phyloP scores from a whole-genome alignment of 2,888 invertebrate species.

The Thyatira batis region DNA sequence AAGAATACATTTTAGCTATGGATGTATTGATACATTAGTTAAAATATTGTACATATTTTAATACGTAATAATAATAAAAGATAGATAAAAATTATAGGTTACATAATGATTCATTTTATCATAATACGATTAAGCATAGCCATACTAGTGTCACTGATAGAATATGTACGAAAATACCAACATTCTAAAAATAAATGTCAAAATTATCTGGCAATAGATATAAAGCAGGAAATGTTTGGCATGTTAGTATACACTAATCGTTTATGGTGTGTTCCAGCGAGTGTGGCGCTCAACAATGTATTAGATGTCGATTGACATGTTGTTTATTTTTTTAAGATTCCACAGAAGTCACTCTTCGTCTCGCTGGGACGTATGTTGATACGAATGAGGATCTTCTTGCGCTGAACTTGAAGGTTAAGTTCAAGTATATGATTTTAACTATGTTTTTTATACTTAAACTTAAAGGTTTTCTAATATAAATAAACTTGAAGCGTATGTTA shows the following conservation, averaged over 20 bases:
- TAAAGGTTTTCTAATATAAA: background rate
- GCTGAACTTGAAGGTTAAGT: background rate
- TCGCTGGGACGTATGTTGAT: background rate
- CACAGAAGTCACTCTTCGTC: conserved; percentile 31
- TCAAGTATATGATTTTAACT: background rate
- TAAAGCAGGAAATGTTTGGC: conserved; percentile 7
- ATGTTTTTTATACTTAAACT: background rate
- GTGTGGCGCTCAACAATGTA: conserved; percentile 18
- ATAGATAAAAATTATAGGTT: no score
- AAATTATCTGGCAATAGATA: background rate
- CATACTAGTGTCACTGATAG: background rate
- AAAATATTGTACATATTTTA: no score
- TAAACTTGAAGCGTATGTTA: background rate
- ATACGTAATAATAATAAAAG: no score
- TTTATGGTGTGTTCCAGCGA: conserved; percentile 9
- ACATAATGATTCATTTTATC: no score
- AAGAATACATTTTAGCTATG: no score
- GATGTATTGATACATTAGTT: no score
- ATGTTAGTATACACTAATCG: conserved; percentile 8
- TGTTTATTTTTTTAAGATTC: conserved; percentile 38
- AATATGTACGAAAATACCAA: background rate
- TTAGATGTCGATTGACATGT: conserved; percentile 47
- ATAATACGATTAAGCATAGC: no score
- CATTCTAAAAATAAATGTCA: background rate
- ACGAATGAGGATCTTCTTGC: background rate